These are phyloP conservation scores for Vanacampus margaritifer DNA, from an alignment of 2,113 vertebrate species.

Conservation along the genomic window DNA sequence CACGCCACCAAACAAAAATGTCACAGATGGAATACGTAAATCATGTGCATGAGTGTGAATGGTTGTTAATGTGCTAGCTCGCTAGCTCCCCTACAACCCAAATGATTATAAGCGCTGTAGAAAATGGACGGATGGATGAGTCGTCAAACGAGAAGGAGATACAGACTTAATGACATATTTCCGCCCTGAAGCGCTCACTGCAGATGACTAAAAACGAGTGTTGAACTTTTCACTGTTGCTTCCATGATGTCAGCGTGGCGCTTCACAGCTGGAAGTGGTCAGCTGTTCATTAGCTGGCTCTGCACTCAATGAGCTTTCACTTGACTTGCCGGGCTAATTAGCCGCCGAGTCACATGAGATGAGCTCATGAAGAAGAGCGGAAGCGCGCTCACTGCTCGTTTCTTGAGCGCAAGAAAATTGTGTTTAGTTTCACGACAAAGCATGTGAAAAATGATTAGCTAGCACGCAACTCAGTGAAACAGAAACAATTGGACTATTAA, in stretches of 20 bases:
- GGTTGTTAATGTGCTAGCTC: too few relatives aligned
- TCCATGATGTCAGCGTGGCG: not conserved
- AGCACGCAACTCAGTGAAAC: not conserved
- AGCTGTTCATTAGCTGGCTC: not conserved
- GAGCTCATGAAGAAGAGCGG: not conserved
- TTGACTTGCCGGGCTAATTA: conserved; percentile 3
- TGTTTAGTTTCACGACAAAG: not conserved
- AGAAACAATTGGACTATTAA: not conserved
- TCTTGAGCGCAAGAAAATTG: not conserved
- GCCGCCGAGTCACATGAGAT: conserved; percentile 8
- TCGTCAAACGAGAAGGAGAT: not conserved
- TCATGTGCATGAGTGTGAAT: too few relatives aligned
- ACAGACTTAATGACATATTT: not conserved
- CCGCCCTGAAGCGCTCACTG: not conserved
- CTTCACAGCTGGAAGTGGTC: conserved; percentile 2
- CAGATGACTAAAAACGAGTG: not conserved
- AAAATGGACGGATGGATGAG: too few relatives aligned
- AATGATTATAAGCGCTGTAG: too few relatives aligned
- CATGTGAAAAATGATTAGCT: not conserved
- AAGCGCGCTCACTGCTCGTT: not conserved
- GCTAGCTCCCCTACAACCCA: too few relatives aligned
- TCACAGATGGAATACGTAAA: too few relatives aligned
- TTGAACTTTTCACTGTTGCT: conserved; percentile 1
- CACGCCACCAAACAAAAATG: too few relatives aligned
- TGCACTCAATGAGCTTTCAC: not conserved